These are phyloP conservation scores for Nyctibius grandis DNA, from an alignment of 2,797 vertebrate genomes.

Conservation along the genomic window DNA sequence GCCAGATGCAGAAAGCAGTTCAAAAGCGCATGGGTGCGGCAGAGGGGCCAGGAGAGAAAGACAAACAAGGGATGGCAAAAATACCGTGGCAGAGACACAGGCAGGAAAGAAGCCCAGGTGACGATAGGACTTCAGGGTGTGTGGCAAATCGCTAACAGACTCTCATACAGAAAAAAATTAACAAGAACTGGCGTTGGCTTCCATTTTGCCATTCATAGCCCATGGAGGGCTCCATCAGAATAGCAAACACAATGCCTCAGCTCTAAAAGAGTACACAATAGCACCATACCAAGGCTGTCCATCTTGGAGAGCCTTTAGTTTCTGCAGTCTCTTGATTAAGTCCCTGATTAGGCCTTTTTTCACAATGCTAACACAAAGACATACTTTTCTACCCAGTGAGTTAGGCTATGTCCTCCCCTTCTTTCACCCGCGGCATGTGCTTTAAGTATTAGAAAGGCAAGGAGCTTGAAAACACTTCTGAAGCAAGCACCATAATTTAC, in stretches of 20 bases:
- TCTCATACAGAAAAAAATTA: neutral
- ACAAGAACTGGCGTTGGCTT: neutral
- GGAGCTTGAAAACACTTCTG: constrained; percentile 8
- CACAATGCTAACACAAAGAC: neutral
- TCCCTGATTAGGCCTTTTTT: constrained; percentile 10
- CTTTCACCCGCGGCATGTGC: neutral
- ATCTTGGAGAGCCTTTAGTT: neutral
- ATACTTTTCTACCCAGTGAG: neutral
- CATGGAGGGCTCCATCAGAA: neutral
- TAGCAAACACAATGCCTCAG: constrained; percentile 26
- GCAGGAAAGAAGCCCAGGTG: neutral
- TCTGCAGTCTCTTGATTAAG: constrained; percentile 25
- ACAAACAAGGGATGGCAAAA: neutral
- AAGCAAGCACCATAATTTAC: neutral
- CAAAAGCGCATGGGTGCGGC: neutral
- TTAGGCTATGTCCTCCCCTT: neutral
- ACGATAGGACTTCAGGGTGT: neutral
- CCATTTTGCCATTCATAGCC: constrained; percentile 18
- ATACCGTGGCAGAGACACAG: neutral
- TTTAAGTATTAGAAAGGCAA: neutral
- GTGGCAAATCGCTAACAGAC: neutral
- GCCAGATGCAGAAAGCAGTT: neutral
- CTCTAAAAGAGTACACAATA: constrained; percentile 29
- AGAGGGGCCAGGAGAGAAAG: fast-evolving
- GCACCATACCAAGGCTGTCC: constrained; percentile 2